These are phyloP conservation scores for Oophaga sylvatica DNA, from an alignment of 2,797 vertebrate species.

Conservation along the genomic window DNA sequence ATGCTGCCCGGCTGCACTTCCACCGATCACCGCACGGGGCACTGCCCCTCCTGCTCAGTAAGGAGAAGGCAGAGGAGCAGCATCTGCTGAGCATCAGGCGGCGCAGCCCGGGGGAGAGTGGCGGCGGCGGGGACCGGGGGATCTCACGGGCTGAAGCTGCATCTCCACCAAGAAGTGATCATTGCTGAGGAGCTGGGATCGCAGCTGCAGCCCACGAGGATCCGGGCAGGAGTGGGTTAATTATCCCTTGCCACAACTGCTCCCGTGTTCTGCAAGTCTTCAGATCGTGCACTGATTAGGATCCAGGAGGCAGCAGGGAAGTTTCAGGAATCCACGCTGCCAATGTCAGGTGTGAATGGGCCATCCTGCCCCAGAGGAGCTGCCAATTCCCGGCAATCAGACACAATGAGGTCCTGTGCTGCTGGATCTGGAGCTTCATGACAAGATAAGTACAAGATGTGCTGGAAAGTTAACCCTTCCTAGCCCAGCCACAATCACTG, in stretches of 20 bases:
- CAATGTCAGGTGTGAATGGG: not conserved
- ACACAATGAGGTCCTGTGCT: constrained; percentile 36
- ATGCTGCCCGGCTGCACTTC: constrained; percentile 13
- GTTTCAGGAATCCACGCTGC: constrained; percentile 23
- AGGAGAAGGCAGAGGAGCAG: not conserved
- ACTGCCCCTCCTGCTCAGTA: not conserved
- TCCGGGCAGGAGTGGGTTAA: not conserved
- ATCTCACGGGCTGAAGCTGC: not conserved
- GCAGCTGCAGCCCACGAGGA: not conserved
- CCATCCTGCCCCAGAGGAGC: not conserved
- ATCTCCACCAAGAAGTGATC: not conserved
- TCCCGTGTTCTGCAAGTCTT: not conserved
- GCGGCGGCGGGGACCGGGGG: not conserved
- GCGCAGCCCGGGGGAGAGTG: not conserved
- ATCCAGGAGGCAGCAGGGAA: not conserved
- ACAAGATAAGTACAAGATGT: constrained; percentile 10
- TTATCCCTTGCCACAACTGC: not conserved
- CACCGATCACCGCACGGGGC: constrained; percentile 9
- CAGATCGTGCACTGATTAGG: too few relatives aligned
- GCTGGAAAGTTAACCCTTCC: constrained; percentile 2
- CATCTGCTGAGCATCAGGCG: not conserved
- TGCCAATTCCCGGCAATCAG: not conserved
- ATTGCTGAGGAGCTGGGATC: not conserved
- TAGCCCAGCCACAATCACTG: not conserved
- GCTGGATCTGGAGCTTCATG: not conserved